Evolutionary conservation across 2,888 invertebrate species (phyloP).

Genomic region (Gastrophysa polygoni): DNA sequence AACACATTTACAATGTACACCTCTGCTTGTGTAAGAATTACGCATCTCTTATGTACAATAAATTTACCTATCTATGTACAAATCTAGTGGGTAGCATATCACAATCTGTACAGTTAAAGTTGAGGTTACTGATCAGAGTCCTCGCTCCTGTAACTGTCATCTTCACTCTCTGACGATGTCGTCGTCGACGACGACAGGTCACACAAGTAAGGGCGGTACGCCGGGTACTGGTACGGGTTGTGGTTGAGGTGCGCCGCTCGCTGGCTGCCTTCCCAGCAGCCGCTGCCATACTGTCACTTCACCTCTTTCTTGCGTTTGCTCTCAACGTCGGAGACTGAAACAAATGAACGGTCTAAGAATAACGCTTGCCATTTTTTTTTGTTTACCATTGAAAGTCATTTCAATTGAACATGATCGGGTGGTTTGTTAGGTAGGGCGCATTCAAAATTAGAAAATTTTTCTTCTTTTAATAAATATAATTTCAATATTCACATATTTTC

Average conservation of each 20-base stretch:
- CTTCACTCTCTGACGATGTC: constrained; percentile 32
- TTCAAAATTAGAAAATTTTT: no score
- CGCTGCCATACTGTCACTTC: constrained; percentile 59
- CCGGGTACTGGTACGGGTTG: constrained; percentile 34
- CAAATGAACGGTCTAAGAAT: constrained; percentile 11
- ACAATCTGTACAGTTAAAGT: constrained; percentile 55
- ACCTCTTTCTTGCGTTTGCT: constrained; percentile 58
- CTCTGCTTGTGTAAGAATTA: constrained; percentile 41
- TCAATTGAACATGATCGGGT: no score
- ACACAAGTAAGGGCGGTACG: constrained; percentile 36
- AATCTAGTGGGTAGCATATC: constrained; percentile 48
- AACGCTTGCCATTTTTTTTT: no score
- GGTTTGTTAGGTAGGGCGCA: no score
- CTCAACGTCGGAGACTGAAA: constrained; percentile 56
- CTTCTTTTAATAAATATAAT: no score
- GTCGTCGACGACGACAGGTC: constrained; percentile 29
- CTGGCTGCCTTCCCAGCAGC: constrained; percentile 49
- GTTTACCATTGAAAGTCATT: no score
- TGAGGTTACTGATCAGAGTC: constrained; percentile 33
- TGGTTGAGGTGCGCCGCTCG: constrained; percentile 39
- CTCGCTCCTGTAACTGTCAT: constrained; percentile 36
- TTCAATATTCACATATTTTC: no score
- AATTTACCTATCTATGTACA: constrained; percentile 53
- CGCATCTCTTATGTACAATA: constrained; percentile 50
- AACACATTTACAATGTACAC: constrained; percentile 51